A percentile compares a stretch with the other conserved stretches of the same genome.
phyloP scores from a whole-genome alignment of 2,797 vertebrate genomes.

The Allobates femoralis region DNA sequence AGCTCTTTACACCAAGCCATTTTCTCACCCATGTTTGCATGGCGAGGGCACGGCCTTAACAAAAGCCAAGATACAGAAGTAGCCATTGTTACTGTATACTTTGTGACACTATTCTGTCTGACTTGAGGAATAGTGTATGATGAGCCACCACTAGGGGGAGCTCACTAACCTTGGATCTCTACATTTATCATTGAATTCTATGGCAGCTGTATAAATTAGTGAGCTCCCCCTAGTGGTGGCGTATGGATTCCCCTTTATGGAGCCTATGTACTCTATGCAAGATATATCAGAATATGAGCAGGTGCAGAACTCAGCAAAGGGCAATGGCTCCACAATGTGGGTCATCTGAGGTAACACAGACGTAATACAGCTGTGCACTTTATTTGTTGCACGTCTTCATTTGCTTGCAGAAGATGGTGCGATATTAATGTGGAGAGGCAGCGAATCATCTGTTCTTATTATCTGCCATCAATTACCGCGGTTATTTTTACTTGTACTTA shows the following conservation, averaged over 20 bases:
- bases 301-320: too few species aligned
- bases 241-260: too few species aligned
- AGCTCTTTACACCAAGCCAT: too few species aligned
- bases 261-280: too few species aligned
- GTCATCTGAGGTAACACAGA: not conserved
- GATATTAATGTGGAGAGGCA: conserved; percentile 21
- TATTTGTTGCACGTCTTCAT: conserved; percentile 16
- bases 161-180: not conserved
- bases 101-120: not conserved
- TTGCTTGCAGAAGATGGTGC: not conserved
- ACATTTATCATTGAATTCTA: not conserved
- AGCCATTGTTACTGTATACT: too few species aligned
- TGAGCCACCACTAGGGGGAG: not conserved
- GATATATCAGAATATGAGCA: too few species aligned
- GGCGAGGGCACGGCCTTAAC: too few species aligned
- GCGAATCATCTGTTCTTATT: conserved; percentile 43
- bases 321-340: not conserved
- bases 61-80: too few species aligned
- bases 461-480: not conserved
- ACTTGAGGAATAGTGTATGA: not conserved
- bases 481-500: conserved; percentile 46
- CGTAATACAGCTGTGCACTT: not conserved
- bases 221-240: not conserved
- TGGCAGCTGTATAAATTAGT: not conserved
- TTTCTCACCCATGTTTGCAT: too few species aligned